Base-by-base conservation (phyloP, 2,888 invertebrate species). In the Nomada lathburiana region DNA sequence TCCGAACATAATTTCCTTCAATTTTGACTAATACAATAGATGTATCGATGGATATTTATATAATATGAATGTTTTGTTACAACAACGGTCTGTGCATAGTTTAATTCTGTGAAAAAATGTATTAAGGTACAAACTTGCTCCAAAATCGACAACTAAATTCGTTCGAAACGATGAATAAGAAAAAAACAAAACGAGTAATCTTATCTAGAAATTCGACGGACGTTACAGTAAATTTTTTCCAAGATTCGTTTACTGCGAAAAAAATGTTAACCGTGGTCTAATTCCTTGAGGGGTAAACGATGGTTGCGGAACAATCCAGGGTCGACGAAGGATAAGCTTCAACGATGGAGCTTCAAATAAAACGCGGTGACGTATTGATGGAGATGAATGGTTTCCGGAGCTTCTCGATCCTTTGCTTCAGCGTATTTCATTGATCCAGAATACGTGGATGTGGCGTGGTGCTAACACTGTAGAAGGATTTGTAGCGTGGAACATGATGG, bases 331-430 rank as follows among this genome's bases (percentile, higher is more conserved):
- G 76, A 82, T 68, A 75, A 79, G 42, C 59, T 29, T 18, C 67
- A 52, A 53, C 44, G 65, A 52, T 36, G n/a, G 64, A 23, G 44
- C 29, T 42, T 64, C 73, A 68, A 78, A 75, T 70, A 70, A 84
- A 62, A 73, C 67, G 29, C 20, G 29, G 62, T 62, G 79, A 42
- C 69, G 82, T 62, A 59, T 57, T 53, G 72, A 84, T 76, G 59
- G 62, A 75, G 80, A 84, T 84, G 76, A 82, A 84, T 80, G 68
- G 76, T 44, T 59, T 65, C 29, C 13, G 18, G 55, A 62, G 60
- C 13, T 55, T n/a, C 73, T 47, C 36, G 67, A 73, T 68, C 72
- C 55, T 68, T 68, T 53, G 36, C 55, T 53, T 20, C 29, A 73
- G 29, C 53, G 53, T 65, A 77, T 68, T 55, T 67, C 73, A 78